Percentiles rank a stretch among this genome's conserved stretches.
phyloP scores from a whole-genome alignment of 2,888 invertebrate species.

The Eulithis prunata region DNA sequence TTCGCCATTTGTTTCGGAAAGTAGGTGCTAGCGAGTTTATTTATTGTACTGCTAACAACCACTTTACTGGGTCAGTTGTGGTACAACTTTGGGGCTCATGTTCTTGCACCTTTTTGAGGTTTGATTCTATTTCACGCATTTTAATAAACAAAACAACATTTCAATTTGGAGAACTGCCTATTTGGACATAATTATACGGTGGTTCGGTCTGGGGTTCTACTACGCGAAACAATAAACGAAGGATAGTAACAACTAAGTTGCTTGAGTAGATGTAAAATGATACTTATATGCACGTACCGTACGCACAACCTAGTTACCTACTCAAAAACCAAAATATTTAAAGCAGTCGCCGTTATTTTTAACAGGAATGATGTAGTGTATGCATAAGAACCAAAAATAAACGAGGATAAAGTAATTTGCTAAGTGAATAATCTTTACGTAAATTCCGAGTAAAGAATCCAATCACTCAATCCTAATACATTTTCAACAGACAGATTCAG shows the following conservation, averaged over 20 bases:
- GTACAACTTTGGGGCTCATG: slow-evolving; percentile 24
- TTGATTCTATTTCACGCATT: slow-evolving; percentile 41
- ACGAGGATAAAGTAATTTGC: too few relatives aligned
- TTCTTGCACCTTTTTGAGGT: slow-evolving; percentile 48
- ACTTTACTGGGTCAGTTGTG: slow-evolving; percentile 27
- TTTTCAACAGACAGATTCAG: slow-evolving; percentile 4
- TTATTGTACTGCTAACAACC: slow-evolving; percentile 30
- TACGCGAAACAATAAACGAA: too few relatives aligned
- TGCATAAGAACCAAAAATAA: too few relatives aligned
- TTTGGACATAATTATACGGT: slow-evolving; percentile 47
- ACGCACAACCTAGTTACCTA: too few relatives aligned
- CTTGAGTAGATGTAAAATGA: too few relatives aligned
- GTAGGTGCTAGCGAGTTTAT: slow-evolving; percentile 31
- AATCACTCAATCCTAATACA: background rate
- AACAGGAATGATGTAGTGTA: too few relatives aligned
- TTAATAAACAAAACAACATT: slow-evolving; percentile 42
- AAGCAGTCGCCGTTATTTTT: background rate
- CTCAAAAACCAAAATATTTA: background rate
- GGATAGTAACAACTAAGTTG: too few relatives aligned
- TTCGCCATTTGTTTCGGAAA: slow-evolving; percentile 29
- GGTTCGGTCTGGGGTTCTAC: slow-evolving; percentile 31
- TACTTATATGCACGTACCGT: too few relatives aligned
- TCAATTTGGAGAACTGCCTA: slow-evolving; percentile 34
- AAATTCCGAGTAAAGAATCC: too few relatives aligned
- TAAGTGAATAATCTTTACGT: too few relatives aligned